Evolutionary conservation across 1,140 invertebrate species (phyloP), one percentile per base, ranked within the genome.

Genomic region (Prorops nasuta): DNA sequence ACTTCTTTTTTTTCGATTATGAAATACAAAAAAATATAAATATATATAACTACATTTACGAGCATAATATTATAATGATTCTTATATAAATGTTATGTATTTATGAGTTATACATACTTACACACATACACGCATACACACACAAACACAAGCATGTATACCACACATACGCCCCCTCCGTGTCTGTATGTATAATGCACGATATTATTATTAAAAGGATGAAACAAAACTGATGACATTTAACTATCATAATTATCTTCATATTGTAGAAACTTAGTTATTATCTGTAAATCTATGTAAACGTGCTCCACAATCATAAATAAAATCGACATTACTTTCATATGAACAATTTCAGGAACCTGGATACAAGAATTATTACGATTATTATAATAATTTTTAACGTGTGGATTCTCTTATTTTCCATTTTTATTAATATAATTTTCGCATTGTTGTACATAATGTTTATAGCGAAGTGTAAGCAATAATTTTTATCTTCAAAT

Each of bases 201-300:
- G 41, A 54, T 54, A 54, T 45, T 59, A 22, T 42, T 28, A 58
- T 38, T 56, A 46, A 58, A 60, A 51, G 55, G 49, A 66, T 31
- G 42, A 58, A 61, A 59, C 44, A 41, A 43, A 63, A 62, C 60
- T 56, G 57, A 67, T 56, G 53, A 62, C 64, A 69, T 64, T 67
- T 58, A 64, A 67, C 40, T 66, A 62, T 55, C 49, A 53, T 56
- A 56, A 44, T 57, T 60, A 51, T 60, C 56, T 54, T 59, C 54
- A 60, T 28, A 28, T 28, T 10, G 10, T 28, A 28, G 24, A 28
- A 28, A 56, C 63, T 64, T 66, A 68, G 51, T 66, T 51, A 56
- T 67, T 67, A 69, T 72, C 63, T 73, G 69, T 74, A 74, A 69
- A 72, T 72, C 70, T 63, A 73, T 73, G 71, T 74, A 72, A 69